Evolutionary conservation across 2,888 invertebrate species (phyloP).

Genomic region (Temnothorax ravouxi): DNA sequence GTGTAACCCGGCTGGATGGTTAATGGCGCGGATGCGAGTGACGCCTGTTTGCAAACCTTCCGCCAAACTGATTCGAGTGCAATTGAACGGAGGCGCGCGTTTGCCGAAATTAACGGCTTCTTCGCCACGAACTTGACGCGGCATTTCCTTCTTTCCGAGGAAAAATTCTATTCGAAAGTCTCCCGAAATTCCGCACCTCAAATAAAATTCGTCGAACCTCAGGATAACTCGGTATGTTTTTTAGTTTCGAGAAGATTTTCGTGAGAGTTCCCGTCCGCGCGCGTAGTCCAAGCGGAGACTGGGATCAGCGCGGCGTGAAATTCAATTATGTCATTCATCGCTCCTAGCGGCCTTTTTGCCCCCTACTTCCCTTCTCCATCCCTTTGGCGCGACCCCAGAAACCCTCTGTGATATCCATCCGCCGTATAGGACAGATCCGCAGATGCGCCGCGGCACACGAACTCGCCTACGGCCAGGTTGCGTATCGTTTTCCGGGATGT

Average conservation of each 20-base stretch:
- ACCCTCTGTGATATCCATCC: conserved; percentile 69
- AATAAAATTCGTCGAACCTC: background rate
- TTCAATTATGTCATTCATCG: conserved; percentile 84
- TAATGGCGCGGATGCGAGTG: conserved; percentile 67
- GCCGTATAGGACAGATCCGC: conserved; percentile 79
- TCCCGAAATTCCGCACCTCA: background rate
- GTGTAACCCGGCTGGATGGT: conserved; percentile 66
- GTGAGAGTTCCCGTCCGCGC: conserved; percentile 9
- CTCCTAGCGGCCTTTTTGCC: conserved; percentile 65
- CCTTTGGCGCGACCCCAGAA: conserved; percentile 59
- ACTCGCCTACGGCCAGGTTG: conserved; percentile 63
- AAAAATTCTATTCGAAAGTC: background rate
- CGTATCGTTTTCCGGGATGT: conserved; percentile 78
- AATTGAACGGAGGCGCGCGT: background rate
- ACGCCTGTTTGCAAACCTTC: conserved; percentile 73
- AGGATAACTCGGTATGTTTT: background rate
- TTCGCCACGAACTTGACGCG: background rate
- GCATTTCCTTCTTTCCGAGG: too few species aligned
- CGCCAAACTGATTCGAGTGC: conserved; percentile 39
- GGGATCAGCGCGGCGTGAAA: conserved; percentile 81
- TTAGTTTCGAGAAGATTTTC: conserved; percentile 38
- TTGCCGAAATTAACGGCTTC: conserved; percentile 30
- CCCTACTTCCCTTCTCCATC: conserved; percentile 27
- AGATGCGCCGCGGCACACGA: conserved; percentile 82
- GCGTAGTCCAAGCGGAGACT: conserved; percentile 32